Evolutionary conservation across 2,113 vertebrate genomes (phyloP), one percentile per base, ranked within the genome.

Genomic region (Erpornis zantholeuca): DNA sequence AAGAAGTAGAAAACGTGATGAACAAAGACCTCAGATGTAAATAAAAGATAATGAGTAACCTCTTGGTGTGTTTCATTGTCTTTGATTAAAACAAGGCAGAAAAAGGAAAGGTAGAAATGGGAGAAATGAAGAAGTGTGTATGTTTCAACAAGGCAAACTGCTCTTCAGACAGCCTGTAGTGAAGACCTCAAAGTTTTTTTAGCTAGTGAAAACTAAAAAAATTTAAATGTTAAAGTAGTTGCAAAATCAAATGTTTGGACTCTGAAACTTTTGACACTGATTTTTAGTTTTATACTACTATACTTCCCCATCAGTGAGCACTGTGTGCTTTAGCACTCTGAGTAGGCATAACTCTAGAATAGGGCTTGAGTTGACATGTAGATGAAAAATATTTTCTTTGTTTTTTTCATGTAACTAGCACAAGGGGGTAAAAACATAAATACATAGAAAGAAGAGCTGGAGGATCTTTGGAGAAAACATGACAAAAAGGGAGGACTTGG

Each of bases 231-330:
- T 44, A 28, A 73, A 72, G 49, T 31, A 57, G 57, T 35, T 72
- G 6, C 20, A 77, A 50, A 90, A 77, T 53, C 50, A 82, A 8
- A 20, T 54, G 3, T 68, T 71, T 72, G 31, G 10, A 25, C 19
- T 52, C 42, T 70, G 31, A 47, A 75, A 64, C 13, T 59, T 71
- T 72, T 47, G 47, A 63, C n/a, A 24, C 3, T 47, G 19, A 8
- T 65, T 84, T 82, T 56, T 69, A 36, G 24, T 73, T 65, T 40
- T 57, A 29, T 50, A 22, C 6, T 33, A 9, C 44, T 6, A 52
- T n/a, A 7, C 29, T 33, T 85, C 22, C 28, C 7, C 7, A 0
- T 77, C 47, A 61, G 19, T 16, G 27, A 86, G 8, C 1, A 0
- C 22, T 24, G 14, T 63, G 25, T 29, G 17, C 14, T 71, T 75